A percentile compares a stretch with the other conserved stretches of the same genome.
These are phyloP conservation scores for Drosophila ambigua DNA, from an alignment of 1,140 invertebrate genomes.

Conservation along the genomic window DNA sequence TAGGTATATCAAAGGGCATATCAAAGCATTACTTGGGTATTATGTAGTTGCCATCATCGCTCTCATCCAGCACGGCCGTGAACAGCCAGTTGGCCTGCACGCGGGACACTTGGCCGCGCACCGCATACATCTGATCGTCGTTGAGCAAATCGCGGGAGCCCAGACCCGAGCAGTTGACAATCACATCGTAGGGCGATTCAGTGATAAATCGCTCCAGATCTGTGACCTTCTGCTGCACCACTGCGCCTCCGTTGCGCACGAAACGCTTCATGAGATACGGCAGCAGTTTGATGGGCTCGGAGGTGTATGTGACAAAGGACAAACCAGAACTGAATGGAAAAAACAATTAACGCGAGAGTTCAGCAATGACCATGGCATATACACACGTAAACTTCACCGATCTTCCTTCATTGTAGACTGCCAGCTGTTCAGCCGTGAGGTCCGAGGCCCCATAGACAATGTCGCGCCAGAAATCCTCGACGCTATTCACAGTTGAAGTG, in stretches of 20 bases:
- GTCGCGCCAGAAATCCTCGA: constrained; percentile 85
- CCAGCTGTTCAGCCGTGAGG: constrained; percentile 84
- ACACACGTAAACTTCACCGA: constrained; percentile 85
- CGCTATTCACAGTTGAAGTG: constrained; percentile 53
- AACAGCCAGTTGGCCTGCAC: constrained; percentile 88
- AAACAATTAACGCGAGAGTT: background rate
- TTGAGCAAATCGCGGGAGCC: constrained; percentile 86
- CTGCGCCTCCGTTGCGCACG: constrained; percentile 84
- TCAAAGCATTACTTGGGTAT: constrained; percentile 88
- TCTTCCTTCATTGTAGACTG: constrained; percentile 84
- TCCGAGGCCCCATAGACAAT: constrained; percentile 86
- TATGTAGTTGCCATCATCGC: constrained; percentile 87
- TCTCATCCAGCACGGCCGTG: constrained; percentile 85
- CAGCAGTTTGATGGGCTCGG: constrained; percentile 86
- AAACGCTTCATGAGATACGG: constrained; percentile 87
- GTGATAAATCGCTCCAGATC: constrained; percentile 85
- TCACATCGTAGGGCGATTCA: constrained; percentile 86
- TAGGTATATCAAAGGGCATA: no score
- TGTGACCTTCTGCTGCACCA: constrained; percentile 85
- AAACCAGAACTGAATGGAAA: constrained; percentile 84
- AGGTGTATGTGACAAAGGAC: constrained; percentile 87
- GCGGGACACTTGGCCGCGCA: constrained; percentile 89
- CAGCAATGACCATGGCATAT: background rate
- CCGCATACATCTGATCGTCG: constrained; percentile 86
- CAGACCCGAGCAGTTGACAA: constrained; percentile 90